phyloP scores from a whole-genome alignment of 35 echinoderm and acorn worm genomes.

The Apostichopus californicus region DNA sequence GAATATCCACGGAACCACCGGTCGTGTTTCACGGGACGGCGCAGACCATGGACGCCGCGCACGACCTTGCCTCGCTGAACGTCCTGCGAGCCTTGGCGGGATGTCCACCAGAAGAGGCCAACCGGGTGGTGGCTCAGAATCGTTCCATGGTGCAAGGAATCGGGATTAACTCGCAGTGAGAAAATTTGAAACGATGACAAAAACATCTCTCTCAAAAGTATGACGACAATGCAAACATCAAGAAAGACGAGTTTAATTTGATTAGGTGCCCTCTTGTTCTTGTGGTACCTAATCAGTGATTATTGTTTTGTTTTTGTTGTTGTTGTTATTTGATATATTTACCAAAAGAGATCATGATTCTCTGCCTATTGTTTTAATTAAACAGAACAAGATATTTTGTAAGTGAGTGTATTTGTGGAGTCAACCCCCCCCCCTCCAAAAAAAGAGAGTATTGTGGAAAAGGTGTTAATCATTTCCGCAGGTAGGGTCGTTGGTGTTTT shows the following conservation, averaged over 20 bases:
- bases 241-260: not conserved
- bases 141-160: not conserved
- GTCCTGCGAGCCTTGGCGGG: slow-evolving; percentile 76
- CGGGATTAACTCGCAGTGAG: slow-evolving; percentile 20
- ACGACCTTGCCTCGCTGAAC: slow-evolving; percentile 86
- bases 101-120: slow-evolving; percentile 26
- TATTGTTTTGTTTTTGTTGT: not conserved
- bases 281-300: too few species aligned
- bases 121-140: slow-evolving; percentile 12
- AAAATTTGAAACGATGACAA: not conserved
- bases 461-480: too few species aligned
- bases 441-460: too few species aligned
- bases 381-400: too few species aligned
- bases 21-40: slow-evolving; percentile 70
- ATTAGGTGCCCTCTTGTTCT: not conserved
- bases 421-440: too few species aligned
- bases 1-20: slow-evolving; percentile 82
- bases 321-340: not conserved
- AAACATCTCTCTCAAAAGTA: not conserved
- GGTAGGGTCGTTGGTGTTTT: too few species aligned
- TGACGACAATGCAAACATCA: not conserved
- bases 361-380: too few species aligned
- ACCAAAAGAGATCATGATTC: too few species aligned
- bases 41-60: slow-evolving; percentile 74
- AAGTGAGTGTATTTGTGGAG: too few species aligned